Evolutionary conservation across 2,888 invertebrate species (phyloP).

Genomic region (Drosophila silvestris): DNA sequence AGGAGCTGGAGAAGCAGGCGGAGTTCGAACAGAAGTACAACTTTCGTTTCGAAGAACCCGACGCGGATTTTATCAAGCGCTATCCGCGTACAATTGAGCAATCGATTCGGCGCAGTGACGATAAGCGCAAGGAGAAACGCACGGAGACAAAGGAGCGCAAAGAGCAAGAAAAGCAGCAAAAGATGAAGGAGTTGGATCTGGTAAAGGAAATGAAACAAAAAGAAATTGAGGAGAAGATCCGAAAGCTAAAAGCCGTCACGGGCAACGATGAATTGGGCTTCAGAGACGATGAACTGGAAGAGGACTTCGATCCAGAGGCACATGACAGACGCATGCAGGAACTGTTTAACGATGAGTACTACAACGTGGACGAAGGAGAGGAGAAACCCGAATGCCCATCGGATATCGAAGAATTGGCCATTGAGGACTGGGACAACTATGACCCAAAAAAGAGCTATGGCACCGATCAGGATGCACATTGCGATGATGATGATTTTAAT

Average conservation of each 20-base stretch:
- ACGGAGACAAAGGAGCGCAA: slow-evolving; percentile 91
- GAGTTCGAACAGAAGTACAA: slow-evolving; percentile 98
- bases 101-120: slow-evolving; percentile 93
- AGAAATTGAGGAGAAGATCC: slow-evolving; percentile 95
- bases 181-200: slow-evolving; percentile 94
- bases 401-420: slow-evolving; percentile 88
- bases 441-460: slow-evolving; percentile 87
- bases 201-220: slow-evolving; percentile 94
- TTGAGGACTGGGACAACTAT: slow-evolving; percentile 85
- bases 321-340: slow-evolving; percentile 95
- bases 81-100: slow-evolving; percentile 95
- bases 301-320: slow-evolving; percentile 95
- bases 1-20: slow-evolving; percentile 92
- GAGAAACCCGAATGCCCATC: slow-evolving; percentile 93
- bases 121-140: slow-evolving; percentile 91
- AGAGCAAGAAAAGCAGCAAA: slow-evolving; percentile 91
- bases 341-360: slow-evolving; percentile 95
- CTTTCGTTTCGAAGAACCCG: slow-evolving; percentile 98
- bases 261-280: slow-evolving; percentile 89
- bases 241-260: slow-evolving; percentile 93
- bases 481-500: slow-evolving; percentile 93
- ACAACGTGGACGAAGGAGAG: slow-evolving; percentile 89
- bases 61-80: slow-evolving; percentile 95
- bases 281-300: slow-evolving; percentile 92
- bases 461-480: slow-evolving; percentile 86